Evolutionary conservation across 2,888 invertebrate genomes (phyloP).

Genomic region (Morpho deidamia): DNA sequence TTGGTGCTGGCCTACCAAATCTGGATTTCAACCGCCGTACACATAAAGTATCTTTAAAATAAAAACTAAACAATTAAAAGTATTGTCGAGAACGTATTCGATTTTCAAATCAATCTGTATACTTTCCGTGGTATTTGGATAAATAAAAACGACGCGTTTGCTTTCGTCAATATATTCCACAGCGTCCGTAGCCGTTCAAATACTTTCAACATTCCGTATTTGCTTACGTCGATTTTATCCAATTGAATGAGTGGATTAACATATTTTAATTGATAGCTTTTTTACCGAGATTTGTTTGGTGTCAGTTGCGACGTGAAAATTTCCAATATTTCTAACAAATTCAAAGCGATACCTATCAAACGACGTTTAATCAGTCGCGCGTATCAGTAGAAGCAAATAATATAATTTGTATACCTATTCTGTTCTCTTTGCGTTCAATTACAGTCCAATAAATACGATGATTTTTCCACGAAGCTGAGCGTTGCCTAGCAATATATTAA

Average conservation of each 20-base stretch:
- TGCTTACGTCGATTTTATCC: slow-evolving; percentile 24
- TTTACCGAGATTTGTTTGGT: slow-evolving; percentile 24
- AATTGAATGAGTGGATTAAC: slow-evolving; percentile 24
- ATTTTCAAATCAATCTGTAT: too few species aligned
- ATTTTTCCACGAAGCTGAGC: slow-evolving; percentile 2
- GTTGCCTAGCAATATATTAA: background rate
- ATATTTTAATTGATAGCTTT: slow-evolving; percentile 25
- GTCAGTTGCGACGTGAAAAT: slow-evolving; percentile 2
- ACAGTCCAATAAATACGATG: slow-evolving; percentile 11
- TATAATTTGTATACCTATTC: slow-evolving; percentile 1
- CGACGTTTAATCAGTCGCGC: slow-evolving; percentile 21
- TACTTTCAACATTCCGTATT: slow-evolving; percentile 19
- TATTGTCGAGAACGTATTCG: too few species aligned
- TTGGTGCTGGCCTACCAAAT: too few species aligned
- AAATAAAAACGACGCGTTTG: background rate
- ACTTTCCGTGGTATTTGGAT: too few species aligned
- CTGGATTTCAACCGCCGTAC: too few species aligned
- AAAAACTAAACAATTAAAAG: too few species aligned
- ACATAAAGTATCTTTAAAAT: too few species aligned
- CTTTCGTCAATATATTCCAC: slow-evolving; percentile 3
- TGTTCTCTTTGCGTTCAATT: slow-evolving; percentile 6
- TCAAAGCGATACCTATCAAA: slow-evolving; percentile 18
- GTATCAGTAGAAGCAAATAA: slow-evolving; percentile 14
- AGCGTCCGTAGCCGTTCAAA: slow-evolving; percentile 5
- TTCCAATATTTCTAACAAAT: slow-evolving; percentile 15